Base-by-base conservation (phyloP, 1,140 invertebrate species). In the Neocloeon triangulifer region DNA sequence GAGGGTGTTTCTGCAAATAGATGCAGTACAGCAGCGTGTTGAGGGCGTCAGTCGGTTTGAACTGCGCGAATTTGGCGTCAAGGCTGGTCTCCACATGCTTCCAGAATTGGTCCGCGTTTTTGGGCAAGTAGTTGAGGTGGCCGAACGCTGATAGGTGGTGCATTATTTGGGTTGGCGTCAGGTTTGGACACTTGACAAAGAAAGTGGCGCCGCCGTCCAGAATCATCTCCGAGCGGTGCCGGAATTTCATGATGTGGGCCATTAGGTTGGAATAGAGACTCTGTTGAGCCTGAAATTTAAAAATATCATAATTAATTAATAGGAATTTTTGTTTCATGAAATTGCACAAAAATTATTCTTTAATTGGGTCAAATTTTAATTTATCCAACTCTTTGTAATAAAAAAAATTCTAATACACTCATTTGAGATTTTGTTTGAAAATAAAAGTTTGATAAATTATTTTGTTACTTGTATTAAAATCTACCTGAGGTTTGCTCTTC, bases 11-110 rank as follows among this genome's bases (percentile, higher is more conserved):
- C 32, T 64, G 51, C 10, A 73, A 42, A 50, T 72, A 76, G 23
- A 69, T 55, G 43, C 66, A 73, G 4, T 66, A 59, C 6, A 75
- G 48, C 19, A 76, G 44, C 29, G 75, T 57, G 36, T 70, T 61
- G 15, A 70, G 41, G 4, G 64, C 42, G 39, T 71, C 61, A 35
- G 61, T 56, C n/a, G 61, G 44, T 27, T 50, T 51, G 21, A 78
- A 61, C 39, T 67, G 58, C 12, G 55, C 41, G 49, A 73, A 69
- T 36, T 66, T 66, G 26, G 58, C 47, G 28, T 57, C 43, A 3
- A 77, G 40, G n/a, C 55, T 42, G 21, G 51, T 42, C 45, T 76
- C 70, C 10, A 67, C 46, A 13, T 41, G 40, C 27, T 50, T 45
- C 64, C 71, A 76, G 56, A 35, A 26, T 20, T 48, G 39, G 41